Base-by-base conservation (phyloP, 2,888 invertebrate species). In the Pardosa pseudoannulata region DNA sequence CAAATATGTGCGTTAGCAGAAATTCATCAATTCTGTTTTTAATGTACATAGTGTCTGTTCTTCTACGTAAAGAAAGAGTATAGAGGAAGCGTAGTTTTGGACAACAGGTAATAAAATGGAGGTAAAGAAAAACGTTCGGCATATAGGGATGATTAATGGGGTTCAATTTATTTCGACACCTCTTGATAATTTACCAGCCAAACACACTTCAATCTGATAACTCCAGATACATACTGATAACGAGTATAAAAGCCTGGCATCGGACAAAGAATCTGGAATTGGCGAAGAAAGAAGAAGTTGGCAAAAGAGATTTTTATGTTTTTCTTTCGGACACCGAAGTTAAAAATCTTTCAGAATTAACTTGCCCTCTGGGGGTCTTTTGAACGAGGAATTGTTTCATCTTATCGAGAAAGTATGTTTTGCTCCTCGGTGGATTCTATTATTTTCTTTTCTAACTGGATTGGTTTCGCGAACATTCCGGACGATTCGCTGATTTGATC, bases 271-370 rank as follows among this genome's bases (percentile, higher is more conserved):
- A 46, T 11, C 41, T 13, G 41, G 16, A 46, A 46, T 46, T 46
- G 16, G 13, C 16, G 16, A 46, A 46, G 36, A 36, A 36, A 7
- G 36, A 36, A 36, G 41, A 6, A 46, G 41, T 16, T 1, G 16
- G 1, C 9, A 46, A 46, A 46, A 13, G 41, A 6, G 41, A 46
- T 46, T 46, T 13, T 46, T 9, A 16, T 46, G 41, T 46, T 9
- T 13, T 9, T 46, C 16, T 16, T 46, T 46, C 16, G 41, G 41
- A 46, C 41, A 46, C 41, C 16, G 16, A 16, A 46, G 41, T 46
- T 80, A 81, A 81, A 81, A 81, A 81, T 70, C 75, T 6, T 76
- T 75, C 71, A 62, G 75, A 75, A 82, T 82, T 82, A 82, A 76
- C 75, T 82, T 76, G 68, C 70, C 75, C 82, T 56, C 41, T 82